Base-by-base conservation (phyloP, 2,797 vertebrate species). In the Momotus momota region DNA sequence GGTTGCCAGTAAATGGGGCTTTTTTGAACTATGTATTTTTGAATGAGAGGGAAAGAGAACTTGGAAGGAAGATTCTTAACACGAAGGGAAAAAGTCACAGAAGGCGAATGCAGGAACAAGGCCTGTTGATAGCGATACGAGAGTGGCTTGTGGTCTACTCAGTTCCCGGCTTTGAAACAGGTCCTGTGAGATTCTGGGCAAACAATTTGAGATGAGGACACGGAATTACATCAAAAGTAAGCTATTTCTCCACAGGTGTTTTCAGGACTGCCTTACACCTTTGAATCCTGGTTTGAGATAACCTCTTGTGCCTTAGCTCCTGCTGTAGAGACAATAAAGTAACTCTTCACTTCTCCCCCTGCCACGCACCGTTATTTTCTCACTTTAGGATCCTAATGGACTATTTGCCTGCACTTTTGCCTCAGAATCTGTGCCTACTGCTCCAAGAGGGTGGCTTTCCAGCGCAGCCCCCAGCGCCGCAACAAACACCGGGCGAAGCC, bases 351-450 rank as follows among this genome's bases (percentile, higher is more conserved):
- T 33, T 26, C 62, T 33, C 29, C 51, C 65, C 48, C 40, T 2
- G 26, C 57, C 86, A 13, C 13, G 10, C 4, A 4, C 33, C 1
- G 43, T 4, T 33, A 7, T 11, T 7, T 25, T 6, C 60, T 43
- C 49, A 2, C 60, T 13, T 19, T 0, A 29, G 23, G 73, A 43
- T 29, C 1, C 51, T 10, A 45, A 1, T 4, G 14, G 19, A 5
- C 19, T 1, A 2, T 1, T 4, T 12, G 2, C 10, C 31, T 1
- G 43, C 51, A 3, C 9, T 43, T 22, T 4, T 1, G 6, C 74
- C 70, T 8, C 55, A 2, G 61, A 0, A 19, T 3, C 15, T 5
- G 55, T 35, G 45, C 2, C 31, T 43, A 3, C 0, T 3, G 64
- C 51, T 6, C 66, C 40, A 8, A 19, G 15, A 10, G 20, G 33